Conservation (phyloP, 2,888 invertebrate species). For the Drosophila prolongata region DNA sequence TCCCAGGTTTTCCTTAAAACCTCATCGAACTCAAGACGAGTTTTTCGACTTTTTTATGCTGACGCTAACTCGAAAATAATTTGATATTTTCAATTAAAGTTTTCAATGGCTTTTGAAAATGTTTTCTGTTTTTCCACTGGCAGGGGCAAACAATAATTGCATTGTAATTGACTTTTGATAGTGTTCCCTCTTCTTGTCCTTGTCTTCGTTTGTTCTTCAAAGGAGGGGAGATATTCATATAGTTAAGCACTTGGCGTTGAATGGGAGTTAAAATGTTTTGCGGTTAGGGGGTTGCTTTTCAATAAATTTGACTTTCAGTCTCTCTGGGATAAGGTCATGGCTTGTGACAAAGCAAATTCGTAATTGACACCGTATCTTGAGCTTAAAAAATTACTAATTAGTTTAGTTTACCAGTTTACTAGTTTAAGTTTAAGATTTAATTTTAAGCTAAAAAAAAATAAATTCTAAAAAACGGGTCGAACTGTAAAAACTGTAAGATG, state of each 20-base stretch:
- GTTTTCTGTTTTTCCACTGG: conserved; percentile 18
- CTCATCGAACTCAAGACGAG: conserved; percentile 31
- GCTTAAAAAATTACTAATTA: too few species aligned
- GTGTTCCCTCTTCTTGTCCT: conserved; percentile 19
- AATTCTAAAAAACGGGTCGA: too few species aligned
- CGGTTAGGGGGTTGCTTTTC: conserved; percentile 24
- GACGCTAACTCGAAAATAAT: conserved; percentile 81
- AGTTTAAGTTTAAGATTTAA: too few species aligned
- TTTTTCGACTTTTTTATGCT: conserved; percentile 62
- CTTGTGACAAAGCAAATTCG: conserved; percentile 7
- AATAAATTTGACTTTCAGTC: conserved; percentile 25
- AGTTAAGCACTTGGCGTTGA: neutral
- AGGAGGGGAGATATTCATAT: neutral
- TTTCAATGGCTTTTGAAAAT: conserved; percentile 54
- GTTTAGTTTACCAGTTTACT: too few species aligned
- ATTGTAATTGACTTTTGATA: conserved; percentile 61
- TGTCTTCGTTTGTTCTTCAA: conserved; percentile 1
- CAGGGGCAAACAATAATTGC: conserved; percentile 45
- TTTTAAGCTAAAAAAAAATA: too few species aligned
- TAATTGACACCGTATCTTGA: conserved; percentile 7
- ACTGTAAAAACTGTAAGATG: too few species aligned
- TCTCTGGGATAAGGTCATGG: conserved; percentile 17
- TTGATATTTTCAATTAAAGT: conserved; percentile 81
- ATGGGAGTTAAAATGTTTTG: conserved; percentile 6
- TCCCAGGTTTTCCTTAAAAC: conserved; percentile 6